Conservation (phyloP, 2,888 invertebrate genomes). For the Creontiades dilutus region DNA sequence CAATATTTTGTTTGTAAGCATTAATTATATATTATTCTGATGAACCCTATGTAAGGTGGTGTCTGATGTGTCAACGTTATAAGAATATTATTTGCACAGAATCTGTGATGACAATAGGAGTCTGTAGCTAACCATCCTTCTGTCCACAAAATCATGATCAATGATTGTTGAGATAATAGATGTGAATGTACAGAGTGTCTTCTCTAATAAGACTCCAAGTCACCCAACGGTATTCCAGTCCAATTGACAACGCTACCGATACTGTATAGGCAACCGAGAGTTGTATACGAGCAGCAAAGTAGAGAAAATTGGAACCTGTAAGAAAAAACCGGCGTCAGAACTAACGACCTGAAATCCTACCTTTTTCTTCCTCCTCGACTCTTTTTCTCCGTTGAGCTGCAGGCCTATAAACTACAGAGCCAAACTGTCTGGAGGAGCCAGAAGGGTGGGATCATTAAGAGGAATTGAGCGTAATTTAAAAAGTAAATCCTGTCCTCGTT, state of each 20-base stretch:
- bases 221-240: too few species aligned
- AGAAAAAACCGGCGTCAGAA: constrained; percentile 14
- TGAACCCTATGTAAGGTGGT: too few species aligned
- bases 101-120: too few species aligned
- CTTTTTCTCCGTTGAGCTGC: not conserved
- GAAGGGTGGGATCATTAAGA: constrained; percentile 44
- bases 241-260: not conserved
- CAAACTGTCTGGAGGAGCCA: not conserved
- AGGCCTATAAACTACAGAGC: constrained; percentile 30
- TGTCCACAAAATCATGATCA: too few species aligned
- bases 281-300: not conserved
- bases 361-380: not conserved
- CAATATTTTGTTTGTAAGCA: too few species aligned
- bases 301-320: constrained; percentile 2
- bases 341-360: not conserved
- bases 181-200: too few species aligned
- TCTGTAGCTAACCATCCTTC: too few species aligned
- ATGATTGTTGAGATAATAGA: too few species aligned
- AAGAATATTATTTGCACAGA: too few species aligned
- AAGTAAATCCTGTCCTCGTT: constrained; percentile 53
- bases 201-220: too few species aligned
- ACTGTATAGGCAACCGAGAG: not conserved
- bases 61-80: too few species aligned
- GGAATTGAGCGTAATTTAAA: constrained; percentile 43
- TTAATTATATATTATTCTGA: too few species aligned